phyloP scores from a whole-genome alignment of 2,797 vertebrate genomes.

The Chaetophractus vellerosus region DNA sequence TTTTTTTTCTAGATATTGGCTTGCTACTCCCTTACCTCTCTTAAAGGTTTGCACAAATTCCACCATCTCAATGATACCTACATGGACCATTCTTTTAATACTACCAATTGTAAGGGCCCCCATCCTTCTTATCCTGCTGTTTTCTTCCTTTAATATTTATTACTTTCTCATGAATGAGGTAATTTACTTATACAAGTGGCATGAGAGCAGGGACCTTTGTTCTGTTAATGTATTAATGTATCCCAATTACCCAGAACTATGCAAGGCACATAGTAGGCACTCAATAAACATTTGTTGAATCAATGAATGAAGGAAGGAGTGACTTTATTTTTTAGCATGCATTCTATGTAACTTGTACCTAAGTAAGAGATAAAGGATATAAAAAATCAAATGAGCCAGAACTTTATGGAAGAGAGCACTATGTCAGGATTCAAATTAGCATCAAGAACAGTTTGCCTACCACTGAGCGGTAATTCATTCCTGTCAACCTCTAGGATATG shows the following conservation, averaged over 20 bases:
- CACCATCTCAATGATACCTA: not conserved
- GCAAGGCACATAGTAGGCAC: not conserved
- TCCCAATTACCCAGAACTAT: not conserved
- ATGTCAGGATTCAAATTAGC: constrained; percentile 30
- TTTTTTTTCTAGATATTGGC: not conserved
- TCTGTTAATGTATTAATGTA: not conserved
- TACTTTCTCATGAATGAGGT: not conserved
- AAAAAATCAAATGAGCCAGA: not conserved
- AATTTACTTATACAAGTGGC: not conserved
- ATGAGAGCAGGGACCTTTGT: not conserved
- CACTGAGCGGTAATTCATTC: constrained; percentile 47
- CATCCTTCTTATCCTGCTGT: not conserved
- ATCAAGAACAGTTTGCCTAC: constrained; percentile 10
- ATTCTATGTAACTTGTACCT: not conserved
- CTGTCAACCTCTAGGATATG: not conserved
- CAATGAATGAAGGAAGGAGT: not conserved
- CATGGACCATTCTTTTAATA: not conserved
- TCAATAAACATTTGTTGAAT: not conserved
- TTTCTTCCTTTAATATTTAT: not conserved
- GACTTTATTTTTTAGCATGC: constrained; percentile 24
- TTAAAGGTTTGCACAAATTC: not conserved
- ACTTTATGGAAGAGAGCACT: not conserved
- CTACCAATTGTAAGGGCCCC: not conserved
- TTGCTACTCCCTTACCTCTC: not conserved
- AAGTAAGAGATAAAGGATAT: not conserved